These are phyloP conservation scores for Eupithecia tripunctaria DNA, from an alignment of 2,888 invertebrate species.

Conservation along the genomic window DNA sequence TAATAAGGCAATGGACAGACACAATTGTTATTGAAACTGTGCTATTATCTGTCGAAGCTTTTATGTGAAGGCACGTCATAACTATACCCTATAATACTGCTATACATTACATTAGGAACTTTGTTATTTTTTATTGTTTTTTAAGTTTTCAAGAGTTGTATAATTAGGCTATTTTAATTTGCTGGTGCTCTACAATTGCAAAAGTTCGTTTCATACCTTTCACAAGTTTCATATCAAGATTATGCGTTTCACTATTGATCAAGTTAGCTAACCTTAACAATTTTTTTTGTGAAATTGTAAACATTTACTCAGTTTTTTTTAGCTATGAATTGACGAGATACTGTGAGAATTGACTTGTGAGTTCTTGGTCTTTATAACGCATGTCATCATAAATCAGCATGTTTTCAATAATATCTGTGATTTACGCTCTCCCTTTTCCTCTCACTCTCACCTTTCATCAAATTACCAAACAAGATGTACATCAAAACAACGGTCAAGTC, in stretches of 20 bases:
- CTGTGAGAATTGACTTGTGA: neutral
- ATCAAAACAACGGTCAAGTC: conserved; percentile 45
- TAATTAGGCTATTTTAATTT: neutral
- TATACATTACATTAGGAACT: conserved; percentile 1
- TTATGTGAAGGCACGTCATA: conserved; percentile 25
- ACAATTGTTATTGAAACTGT: conserved; percentile 28
- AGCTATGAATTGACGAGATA: neutral
- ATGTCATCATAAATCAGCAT: conserved; percentile 31
- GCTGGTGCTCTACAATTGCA: neutral
- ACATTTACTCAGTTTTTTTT: neutral
- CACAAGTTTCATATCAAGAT: neutral
- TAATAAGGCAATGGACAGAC: conserved; percentile 37
- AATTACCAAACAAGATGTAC: conserved; percentile 41
- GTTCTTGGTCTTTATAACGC: conserved; percentile 1
- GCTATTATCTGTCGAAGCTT: conserved; percentile 34
- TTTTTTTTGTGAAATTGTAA: neutral
- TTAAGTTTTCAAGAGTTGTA: neutral
- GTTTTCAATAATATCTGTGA: conserved; percentile 22
- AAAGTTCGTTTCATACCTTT: neutral
- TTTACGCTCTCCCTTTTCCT: conserved; percentile 34
- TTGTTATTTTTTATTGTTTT: neutral
- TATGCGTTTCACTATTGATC: neutral
- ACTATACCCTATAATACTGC: conserved; percentile 13
- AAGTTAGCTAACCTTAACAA: neutral
- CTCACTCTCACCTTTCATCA: conserved; percentile 41